Evolutionary conservation across 2,888 invertebrate genomes (phyloP).

Genomic region (Gibbula magus): DNA sequence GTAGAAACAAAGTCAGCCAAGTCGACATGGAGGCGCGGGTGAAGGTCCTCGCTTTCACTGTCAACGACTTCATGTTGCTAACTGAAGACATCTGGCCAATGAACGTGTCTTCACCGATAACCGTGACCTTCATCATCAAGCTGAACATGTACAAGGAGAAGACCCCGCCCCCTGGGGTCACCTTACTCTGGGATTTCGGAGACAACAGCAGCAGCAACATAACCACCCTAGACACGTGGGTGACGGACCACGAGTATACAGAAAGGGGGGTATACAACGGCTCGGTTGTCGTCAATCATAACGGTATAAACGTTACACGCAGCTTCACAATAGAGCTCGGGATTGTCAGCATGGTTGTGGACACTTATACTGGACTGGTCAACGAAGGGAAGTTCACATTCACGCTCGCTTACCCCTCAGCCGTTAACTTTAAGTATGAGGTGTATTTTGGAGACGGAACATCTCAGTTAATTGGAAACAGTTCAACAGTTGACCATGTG

Average conservation of each 20-base stretch:
- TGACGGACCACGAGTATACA: neutral
- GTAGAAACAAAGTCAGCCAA: neutral
- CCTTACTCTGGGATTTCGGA: conserved; percentile 14
- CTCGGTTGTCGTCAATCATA: neutral
- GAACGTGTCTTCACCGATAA: neutral
- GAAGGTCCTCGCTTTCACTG: neutral
- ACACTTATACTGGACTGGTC: neutral
- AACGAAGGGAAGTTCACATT: neutral
- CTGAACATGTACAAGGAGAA: neutral
- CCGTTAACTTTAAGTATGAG: neutral
- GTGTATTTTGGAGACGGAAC: conserved; percentile 2
- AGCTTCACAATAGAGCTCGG: conserved; percentile 8
- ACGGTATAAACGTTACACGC: neutral
- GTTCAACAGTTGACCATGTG: neutral
- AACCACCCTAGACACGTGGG: neutral
- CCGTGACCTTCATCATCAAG: neutral
- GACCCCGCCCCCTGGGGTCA: neutral
- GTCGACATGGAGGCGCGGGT: neutral
- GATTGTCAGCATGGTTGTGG: neutral
- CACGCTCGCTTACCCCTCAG: neutral
- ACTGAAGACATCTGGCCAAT: neutral
- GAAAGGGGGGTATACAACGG: neutral
- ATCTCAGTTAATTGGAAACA: neutral
- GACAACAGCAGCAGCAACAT: neutral
- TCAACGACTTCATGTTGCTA: conserved; percentile 2